A percentile compares a stretch with the other conserved stretches of the same genome.
Evolutionary conservation across 2,113 vertebrate species (phyloP).

Genomic region (Salvator merianae): DNA sequence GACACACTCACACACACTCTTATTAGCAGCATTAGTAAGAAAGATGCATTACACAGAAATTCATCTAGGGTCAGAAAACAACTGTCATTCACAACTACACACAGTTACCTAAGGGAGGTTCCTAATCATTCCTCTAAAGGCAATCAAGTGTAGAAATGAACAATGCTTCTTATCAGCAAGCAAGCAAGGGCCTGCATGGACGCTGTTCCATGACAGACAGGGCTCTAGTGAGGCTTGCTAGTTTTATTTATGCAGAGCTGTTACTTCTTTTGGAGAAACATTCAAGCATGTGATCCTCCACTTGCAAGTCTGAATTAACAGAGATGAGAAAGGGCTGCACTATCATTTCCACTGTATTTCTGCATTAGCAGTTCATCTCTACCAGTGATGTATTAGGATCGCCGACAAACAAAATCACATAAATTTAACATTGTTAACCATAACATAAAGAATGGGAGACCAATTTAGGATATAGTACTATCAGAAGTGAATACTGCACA

Average conservation of each 20-base stretch:
- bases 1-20: background rate
- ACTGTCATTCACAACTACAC: background rate
- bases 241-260: background rate
- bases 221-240: background rate
- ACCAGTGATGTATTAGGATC: constrained; percentile 4
- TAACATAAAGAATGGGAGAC: constrained; percentile 8
- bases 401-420: constrained; percentile 36
- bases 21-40: constrained; percentile 36
- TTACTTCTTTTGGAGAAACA: background rate
- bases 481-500: background rate
- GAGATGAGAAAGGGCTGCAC: background rate
- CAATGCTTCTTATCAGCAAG: background rate
- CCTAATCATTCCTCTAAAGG: background rate
- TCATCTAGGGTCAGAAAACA: constrained; percentile 13
- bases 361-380: background rate
- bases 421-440: constrained; percentile 26
- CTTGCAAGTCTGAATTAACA: background rate
- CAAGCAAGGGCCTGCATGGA: background rate
- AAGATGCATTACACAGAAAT: background rate
- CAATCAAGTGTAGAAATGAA: constrained; percentile 15
- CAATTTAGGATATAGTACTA: constrained; percentile 20
- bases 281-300: background rate
- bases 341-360: background rate
- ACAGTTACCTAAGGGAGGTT: constrained; percentile 23
- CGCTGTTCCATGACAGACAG: background rate